Base-by-base conservation (phyloP, 2,113 vertebrate species). In the Psophia crepitans region DNA sequence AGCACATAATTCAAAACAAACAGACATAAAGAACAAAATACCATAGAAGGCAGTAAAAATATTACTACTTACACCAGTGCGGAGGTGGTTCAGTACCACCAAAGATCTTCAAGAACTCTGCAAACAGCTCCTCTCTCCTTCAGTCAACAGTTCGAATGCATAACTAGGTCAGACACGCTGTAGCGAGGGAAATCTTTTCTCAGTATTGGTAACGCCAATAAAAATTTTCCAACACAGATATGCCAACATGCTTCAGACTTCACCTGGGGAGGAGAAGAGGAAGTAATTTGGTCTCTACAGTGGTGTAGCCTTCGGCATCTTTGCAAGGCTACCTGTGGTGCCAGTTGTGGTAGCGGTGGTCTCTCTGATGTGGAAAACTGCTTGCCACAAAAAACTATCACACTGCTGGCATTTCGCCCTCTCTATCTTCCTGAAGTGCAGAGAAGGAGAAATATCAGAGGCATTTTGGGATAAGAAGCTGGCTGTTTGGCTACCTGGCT, bases 211-310 rank as follows among this genome's bases (percentile, higher is more conserved):
- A 84, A 75, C 35, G 61, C n/a, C 83, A 96, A 51, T 24, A 68
- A 69, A 92, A 92, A 94, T 92, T 95, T 96, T 96, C 84, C 91
- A 68, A 28, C 76, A 78, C 16, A 63, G 33, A 14, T 88, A 92
- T 78, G 69, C 76, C 94, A 96, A 21, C 73, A 84, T 18, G 27
- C 73, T 89, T 94, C 84, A 91, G 80, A 71, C 76, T 82, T 95
- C 81, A 78, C 27, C 73, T 75, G 73, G 51, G 23, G 30, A 84
- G 58, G 15, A 90, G n/a, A 84, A 75, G 51, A 63, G 60, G 81
- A 91, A 79, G 21, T 12, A 75, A 84, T 84, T 92, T 89, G 33
- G 69, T 49, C 39, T 66, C 35, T 87, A 27, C 19, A 15, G 23
- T 27, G 14, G 11, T 26, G 19, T 51, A 91, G 33, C 16, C 26